These are phyloP conservation scores for Boloria euphrosyne DNA, from an alignment of 2,888 invertebrate species.

Conservation along the genomic window DNA sequence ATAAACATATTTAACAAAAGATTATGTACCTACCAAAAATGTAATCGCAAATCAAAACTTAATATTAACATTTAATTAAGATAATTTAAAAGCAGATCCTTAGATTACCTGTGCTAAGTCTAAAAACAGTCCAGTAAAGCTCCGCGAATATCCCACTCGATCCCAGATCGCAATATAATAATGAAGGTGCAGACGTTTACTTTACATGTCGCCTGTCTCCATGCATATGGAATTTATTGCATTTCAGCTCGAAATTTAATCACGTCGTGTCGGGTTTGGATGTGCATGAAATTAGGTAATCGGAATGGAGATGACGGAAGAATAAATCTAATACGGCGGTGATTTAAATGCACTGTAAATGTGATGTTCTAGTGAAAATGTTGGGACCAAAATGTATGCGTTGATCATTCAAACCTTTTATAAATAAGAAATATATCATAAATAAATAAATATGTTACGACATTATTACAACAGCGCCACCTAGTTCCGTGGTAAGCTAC, in stretches of 20 bases:
- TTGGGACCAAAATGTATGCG: too few species aligned
- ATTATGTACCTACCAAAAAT: too few species aligned
- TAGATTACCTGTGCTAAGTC: too few species aligned
- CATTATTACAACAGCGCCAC: too few species aligned
- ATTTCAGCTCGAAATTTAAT: constrained; percentile 35
- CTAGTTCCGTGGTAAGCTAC: too few species aligned
- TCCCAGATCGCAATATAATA: constrained; percentile 53
- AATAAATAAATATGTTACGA: too few species aligned
- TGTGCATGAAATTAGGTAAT: constrained; percentile 35
- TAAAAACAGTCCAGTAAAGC: neutral
- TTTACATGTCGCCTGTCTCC: constrained; percentile 56
- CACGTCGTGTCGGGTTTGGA: constrained; percentile 32
- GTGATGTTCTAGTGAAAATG: neutral
- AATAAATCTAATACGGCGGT: neutral
- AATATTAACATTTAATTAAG: too few species aligned
- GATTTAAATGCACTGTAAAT: neutral
- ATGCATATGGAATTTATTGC: constrained; percentile 42
- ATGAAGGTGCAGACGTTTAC: constrained; percentile 61
- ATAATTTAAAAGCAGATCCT: too few species aligned
- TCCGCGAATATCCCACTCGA: neutral
- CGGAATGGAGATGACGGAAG: constrained; percentile 28
- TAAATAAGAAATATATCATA: too few species aligned
- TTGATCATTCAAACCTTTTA: too few species aligned
- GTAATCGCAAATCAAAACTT: too few species aligned
- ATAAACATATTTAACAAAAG: too few species aligned